Percentiles rank a stretch among this genome's conserved stretches.
These are phyloP conservation scores for Gortyna flavago DNA, from an alignment of 2,888 invertebrate species.

Conservation along the genomic window DNA sequence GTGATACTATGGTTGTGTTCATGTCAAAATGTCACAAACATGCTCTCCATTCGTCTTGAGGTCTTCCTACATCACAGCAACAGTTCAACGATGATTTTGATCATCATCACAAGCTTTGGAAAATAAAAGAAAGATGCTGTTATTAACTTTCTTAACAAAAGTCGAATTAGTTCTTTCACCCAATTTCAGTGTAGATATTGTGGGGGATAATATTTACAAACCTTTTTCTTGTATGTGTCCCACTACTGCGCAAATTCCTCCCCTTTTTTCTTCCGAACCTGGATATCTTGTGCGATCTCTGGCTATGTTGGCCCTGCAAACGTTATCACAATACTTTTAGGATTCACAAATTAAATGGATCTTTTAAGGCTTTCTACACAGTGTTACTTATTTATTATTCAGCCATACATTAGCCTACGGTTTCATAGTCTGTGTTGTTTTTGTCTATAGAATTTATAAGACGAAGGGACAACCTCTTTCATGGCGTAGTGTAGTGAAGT, in stretches of 20 bases:
- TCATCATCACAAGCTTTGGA: neutral
- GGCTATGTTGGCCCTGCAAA: too few relatives aligned
- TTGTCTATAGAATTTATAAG: conserved; percentile 47
- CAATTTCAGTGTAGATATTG: too few relatives aligned
- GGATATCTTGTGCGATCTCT: too few relatives aligned
- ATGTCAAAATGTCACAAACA: neutral
- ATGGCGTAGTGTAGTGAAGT: neutral
- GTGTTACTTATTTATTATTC: conserved; percentile 35
- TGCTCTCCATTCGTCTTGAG: neutral
- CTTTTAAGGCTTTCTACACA: conserved; percentile 22
- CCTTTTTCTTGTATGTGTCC: too few relatives aligned
- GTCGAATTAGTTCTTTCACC: too few relatives aligned
- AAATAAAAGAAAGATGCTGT: neutral
- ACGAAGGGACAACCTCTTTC: conserved; percentile 21
- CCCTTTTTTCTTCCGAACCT: too few relatives aligned
- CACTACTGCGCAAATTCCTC: too few relatives aligned
- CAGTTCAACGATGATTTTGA: neutral
- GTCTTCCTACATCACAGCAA: neutral
- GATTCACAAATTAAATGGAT: neutral
- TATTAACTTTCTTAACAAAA: neutral
- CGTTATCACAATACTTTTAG: too few relatives aligned
- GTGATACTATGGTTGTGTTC: neutral
- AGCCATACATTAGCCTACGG: conserved; percentile 42
- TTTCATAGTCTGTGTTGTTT: conserved; percentile 46
- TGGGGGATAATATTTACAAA: too few relatives aligned